These are phyloP conservation scores for Triops longicaudatus DNA, from an alignment of 1,140 invertebrate genomes.

Conservation along the genomic window DNA sequence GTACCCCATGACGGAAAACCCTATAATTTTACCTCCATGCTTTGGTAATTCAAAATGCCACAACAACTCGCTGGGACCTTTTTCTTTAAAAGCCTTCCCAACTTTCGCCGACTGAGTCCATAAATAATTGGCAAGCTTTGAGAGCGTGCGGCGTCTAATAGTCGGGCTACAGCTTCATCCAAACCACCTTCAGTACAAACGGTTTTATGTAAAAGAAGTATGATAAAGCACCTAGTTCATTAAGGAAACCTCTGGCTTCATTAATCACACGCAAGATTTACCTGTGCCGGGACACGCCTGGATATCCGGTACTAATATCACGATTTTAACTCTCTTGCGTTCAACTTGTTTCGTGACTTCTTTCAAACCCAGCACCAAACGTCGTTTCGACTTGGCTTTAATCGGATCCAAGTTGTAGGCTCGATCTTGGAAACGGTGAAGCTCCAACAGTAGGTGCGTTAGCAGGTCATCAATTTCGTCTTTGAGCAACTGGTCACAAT, in stretches of 20 bases:
- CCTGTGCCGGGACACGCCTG: slow-evolving; percentile 23
- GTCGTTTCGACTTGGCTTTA: slow-evolving; percentile 40
- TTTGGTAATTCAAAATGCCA: slow-evolving; percentile 47
- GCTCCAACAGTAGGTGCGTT: slow-evolving; percentile 38
- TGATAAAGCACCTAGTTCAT: neutral
- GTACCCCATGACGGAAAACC: neutral
- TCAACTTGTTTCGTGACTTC: slow-evolving; percentile 47
- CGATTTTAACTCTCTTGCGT: slow-evolving; percentile 43
- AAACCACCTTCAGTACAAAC: slow-evolving; percentile 34
- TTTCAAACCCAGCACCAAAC: slow-evolving; percentile 44
- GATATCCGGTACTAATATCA: slow-evolving; percentile 43
- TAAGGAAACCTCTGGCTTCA: neutral
- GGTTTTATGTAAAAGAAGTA: neutral
- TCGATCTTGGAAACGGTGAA: slow-evolving; percentile 46
- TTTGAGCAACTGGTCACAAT: slow-evolving; percentile 29
- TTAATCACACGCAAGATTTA: neutral
- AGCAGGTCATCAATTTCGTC: slow-evolving; percentile 27
- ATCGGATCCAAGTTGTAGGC: slow-evolving; percentile 44
- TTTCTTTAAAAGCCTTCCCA: slow-evolving; percentile 44
- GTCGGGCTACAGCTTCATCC: slow-evolving; percentile 43
- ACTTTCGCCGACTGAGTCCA: slow-evolving; percentile 40
- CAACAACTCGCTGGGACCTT: slow-evolving; percentile 45
- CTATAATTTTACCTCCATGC: slow-evolving; percentile 35
- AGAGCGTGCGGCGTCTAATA: slow-evolving; percentile 33
- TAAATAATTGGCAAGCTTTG: slow-evolving; percentile 46